These are phyloP conservation scores for Hydra vulgaris DNA, from an alignment of 30 jellyfish, hydroid and myxozoan genomes.

Conservation along the genomic window DNA sequence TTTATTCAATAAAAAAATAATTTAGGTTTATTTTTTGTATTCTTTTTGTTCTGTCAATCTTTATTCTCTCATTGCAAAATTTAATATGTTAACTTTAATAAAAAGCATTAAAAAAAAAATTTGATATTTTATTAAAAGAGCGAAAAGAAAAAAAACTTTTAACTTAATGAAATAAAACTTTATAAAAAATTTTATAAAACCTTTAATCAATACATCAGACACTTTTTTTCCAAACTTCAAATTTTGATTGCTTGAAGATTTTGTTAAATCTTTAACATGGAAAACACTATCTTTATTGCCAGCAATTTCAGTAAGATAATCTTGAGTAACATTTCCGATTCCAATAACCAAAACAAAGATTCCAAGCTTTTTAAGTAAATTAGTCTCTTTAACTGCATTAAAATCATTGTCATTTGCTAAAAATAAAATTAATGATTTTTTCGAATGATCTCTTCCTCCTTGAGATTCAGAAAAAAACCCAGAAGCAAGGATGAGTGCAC, in stretches of 20 bases:
- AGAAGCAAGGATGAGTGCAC: neutral
- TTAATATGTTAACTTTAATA: no score
- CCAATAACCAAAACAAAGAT: constrained; percentile 23
- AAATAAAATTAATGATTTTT: constrained; percentile 49
- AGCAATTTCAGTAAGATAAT: neutral
- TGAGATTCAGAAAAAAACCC: constrained; percentile 26
- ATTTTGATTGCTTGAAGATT: neutral
- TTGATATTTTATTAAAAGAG: no score
- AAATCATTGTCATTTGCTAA: constrained; percentile 13
- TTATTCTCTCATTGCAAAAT: no score
- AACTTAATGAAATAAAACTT: no score
- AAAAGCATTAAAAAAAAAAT: no score
- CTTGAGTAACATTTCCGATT: neutral
- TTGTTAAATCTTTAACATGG: neutral
- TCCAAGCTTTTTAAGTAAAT: constrained; percentile 8
- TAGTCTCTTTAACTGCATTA: neutral
- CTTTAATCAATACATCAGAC: neutral
- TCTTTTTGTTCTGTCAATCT: no score
- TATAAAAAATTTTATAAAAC: no score
- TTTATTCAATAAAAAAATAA: no score
- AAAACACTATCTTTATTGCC: neutral
- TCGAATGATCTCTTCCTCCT: constrained; percentile 51
- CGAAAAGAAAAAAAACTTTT: no score
- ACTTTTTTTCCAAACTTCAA: no score
- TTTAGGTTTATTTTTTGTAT: no score